phyloP scores from a whole-genome alignment of 2,888 invertebrate genomes.

The Deilephila porcellus region DNA sequence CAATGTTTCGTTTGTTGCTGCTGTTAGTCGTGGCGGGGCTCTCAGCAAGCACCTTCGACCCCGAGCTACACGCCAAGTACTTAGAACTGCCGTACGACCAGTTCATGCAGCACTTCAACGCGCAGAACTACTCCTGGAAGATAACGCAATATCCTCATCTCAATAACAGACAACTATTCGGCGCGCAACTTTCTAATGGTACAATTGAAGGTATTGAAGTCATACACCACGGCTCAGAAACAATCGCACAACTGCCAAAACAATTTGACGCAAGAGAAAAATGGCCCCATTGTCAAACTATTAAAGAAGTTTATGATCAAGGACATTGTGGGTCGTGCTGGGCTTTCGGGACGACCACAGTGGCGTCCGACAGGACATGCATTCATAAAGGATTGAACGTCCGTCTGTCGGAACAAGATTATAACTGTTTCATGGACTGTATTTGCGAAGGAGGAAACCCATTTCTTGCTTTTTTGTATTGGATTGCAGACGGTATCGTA shows the following conservation, averaged over 20 bases:
- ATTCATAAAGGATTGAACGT: constrained; percentile 35
- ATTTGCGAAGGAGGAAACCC: too few species aligned
- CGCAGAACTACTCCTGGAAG: constrained; percentile 33
- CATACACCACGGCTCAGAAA: background rate
- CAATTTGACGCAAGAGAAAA: constrained; percentile 6
- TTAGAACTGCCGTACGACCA: background rate
- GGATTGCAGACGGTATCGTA: background rate
- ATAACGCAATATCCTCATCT: constrained; percentile 27
- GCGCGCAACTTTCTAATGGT: background rate
- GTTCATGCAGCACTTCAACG: constrained; percentile 2
- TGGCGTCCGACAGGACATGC: constrained; percentile 41
- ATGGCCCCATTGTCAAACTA: constrained; percentile 6
- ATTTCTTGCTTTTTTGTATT: too few species aligned
- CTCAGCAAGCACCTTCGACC: background rate
- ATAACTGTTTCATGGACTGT: too few species aligned
- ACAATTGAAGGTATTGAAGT: too few species aligned
- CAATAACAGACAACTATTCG: constrained; percentile 28
- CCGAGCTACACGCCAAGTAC: background rate
- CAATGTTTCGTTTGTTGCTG: background rate
- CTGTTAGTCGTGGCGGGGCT: background rate
- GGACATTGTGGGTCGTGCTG: constrained; percentile 35
- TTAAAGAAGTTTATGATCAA: constrained; percentile 31
- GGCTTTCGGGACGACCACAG: constrained; percentile 34
- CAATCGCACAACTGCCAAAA: background rate
- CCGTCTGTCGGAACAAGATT: constrained; percentile 9